Percentiles rank a stretch among this genome's conserved stretches.
phyloP scores from a whole-genome alignment of 2,888 invertebrate species.

The Mactromeris polynyma region DNA sequence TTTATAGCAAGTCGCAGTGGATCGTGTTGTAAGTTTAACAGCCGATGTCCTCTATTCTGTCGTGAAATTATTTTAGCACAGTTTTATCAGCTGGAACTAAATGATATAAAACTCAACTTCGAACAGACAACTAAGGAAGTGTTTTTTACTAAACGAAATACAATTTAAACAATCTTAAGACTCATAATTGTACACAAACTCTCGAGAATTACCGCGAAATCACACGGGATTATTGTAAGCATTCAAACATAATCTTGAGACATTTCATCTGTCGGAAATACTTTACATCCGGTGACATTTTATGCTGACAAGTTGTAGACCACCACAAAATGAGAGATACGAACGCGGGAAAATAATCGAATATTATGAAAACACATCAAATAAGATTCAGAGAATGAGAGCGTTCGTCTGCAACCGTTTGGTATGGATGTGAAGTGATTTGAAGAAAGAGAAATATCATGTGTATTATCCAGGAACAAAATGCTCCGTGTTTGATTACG shows the following conservation, averaged over 20 bases:
- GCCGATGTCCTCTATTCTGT: too few relatives aligned
- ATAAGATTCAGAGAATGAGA: constrained; percentile 4
- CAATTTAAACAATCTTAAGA: neutral
- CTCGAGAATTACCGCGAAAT: neutral
- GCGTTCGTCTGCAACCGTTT: neutral
- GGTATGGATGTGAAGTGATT: neutral
- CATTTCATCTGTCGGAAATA: constrained; percentile 25
- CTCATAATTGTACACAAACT: constrained; percentile 23
- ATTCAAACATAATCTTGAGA: constrained; percentile 20
- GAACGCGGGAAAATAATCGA: constrained; percentile 40
- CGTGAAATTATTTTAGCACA: too few relatives aligned
- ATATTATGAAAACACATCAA: constrained; percentile 56
- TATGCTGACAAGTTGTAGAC: constrained; percentile 32
- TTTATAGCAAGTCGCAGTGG: too few relatives aligned
- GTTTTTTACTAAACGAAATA: neutral
- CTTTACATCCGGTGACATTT: constrained; percentile 20
- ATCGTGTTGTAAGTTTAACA: too few relatives aligned
- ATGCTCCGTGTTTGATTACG: neutral
- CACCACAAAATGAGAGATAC: constrained; percentile 39
- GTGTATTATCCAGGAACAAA: neutral
- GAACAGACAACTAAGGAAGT: neutral
- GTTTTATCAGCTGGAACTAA: too few relatives aligned
- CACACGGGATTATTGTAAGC: constrained; percentile 8
- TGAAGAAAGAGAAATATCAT: neutral
- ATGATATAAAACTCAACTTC: neutral